Base-by-base conservation (phyloP, 2,888 invertebrate genomes). In the Pandemis heparana region DNA sequence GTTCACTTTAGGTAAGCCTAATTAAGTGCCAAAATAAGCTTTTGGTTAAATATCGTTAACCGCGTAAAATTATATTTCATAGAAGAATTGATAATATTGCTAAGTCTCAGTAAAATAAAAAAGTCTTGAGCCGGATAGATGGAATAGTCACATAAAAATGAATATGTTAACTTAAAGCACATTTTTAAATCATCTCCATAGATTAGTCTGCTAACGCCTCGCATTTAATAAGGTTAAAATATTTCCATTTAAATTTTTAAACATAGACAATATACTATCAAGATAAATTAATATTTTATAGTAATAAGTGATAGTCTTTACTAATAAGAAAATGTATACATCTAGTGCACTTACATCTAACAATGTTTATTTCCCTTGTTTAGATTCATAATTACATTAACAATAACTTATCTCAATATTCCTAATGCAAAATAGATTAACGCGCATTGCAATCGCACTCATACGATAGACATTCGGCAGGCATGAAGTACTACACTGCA, bases 351-450 rank as follows among this genome's bases (percentile, higher is more conserved):
- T 85, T 85, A 84, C 70, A 79, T 78, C 82, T 84, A 81, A 77
- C 56, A 77, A 79, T 77, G 77, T 76, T 71, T 80, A 72, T 80
- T 80, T 87, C 86, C 86, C 86, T 89, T 89, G 87, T 88, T 85
- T 85, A 84, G 79, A 82, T 86, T 83, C 82, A 83, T 84, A 83
- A 82, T 82, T 82, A 83, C 79, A 80, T 82, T 82, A 77, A 81
- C 79, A 79, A 83, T 85, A 85, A 82, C 82, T 82, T 85, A 88
- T 79, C 84, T 82, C 81, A 82, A 81, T 83, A 84, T 78, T 72
- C 70, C 75, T 78, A 71, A 63, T 60, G 62, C 71, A 70, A 69
- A 67, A 71, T 70, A 74, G 67, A 75, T 74, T 70, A 70, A 64
- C 59, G 16, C 38, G 41, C 60, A 46, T 51, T 68, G 70, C 74